phyloP scores from a whole-genome alignment of 2,888 invertebrate species.

The Aphodius granarius region DNA sequence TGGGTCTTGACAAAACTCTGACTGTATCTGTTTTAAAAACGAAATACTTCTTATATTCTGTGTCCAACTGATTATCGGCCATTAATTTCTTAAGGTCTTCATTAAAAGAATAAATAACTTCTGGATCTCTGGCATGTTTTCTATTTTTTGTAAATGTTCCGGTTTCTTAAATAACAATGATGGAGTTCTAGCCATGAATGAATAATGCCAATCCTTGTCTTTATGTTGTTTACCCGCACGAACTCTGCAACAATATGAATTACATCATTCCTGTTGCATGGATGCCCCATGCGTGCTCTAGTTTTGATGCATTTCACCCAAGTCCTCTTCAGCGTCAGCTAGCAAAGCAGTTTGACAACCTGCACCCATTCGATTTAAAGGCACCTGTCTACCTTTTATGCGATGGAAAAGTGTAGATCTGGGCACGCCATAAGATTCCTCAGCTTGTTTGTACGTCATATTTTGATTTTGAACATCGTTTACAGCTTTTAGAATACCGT shows the following conservation, averaged over 20 bases:
- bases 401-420: background rate
- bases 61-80: constrained; percentile 28
- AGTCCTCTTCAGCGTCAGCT: background rate
- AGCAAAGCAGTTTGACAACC: background rate
- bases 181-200: constrained; percentile 28
- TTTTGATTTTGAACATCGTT: background rate
- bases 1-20: constrained; percentile 13
- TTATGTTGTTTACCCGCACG: constrained; percentile 33
- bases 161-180: background rate
- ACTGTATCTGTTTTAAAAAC: constrained; percentile 32
- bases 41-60: constrained; percentile 35
- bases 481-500: background rate
- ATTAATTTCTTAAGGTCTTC: constrained; percentile 22
- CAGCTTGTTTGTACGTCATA: background rate
- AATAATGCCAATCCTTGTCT: constrained; percentile 38
- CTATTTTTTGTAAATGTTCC: constrained; percentile 35
- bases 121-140: constrained; percentile 34
- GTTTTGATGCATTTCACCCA: background rate
- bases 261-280: constrained; percentile 37
- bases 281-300: background rate
- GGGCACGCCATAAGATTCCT: background rate
- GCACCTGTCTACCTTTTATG: background rate
- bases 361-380: background rate
- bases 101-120: constrained; percentile 33
- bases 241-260: constrained; percentile 40